Evolutionary conservation across 2,113 vertebrate species (phyloP).

Genomic region (Pantherophis guttatus): DNA sequence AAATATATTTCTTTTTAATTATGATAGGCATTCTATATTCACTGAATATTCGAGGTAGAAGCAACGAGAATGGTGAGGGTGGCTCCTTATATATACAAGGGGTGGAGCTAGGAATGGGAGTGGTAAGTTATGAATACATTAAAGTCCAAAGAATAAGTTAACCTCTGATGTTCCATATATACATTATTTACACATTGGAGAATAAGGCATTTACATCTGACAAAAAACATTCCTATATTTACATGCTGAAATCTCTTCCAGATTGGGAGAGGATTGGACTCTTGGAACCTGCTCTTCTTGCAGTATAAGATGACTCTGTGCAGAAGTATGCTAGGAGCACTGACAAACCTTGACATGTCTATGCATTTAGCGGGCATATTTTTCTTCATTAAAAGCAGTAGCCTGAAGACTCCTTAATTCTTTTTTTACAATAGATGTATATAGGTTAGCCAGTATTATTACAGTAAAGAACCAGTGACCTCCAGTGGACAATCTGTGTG

Average conservation of each 20-base stretch:
- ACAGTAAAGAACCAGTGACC: slow-evolving; percentile 16
- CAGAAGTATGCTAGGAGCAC: background rate
- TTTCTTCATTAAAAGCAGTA: background rate
- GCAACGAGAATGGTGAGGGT: too few relatives aligned
- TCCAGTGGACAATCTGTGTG: slow-evolving; percentile 1
- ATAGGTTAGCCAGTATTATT: background rate
- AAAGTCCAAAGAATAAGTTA: too few relatives aligned
- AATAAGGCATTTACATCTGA: too few relatives aligned
- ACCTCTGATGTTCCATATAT: too few relatives aligned
- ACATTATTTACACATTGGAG: too few relatives aligned
- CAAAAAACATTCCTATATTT: background rate
- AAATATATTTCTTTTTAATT: too few relatives aligned
- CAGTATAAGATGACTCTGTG: background rate
- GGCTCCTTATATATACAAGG: too few relatives aligned
- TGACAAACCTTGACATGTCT: background rate
- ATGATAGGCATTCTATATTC: too few relatives aligned
- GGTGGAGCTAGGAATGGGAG: too few relatives aligned
- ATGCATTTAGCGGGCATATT: background rate
- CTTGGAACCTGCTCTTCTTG: background rate
- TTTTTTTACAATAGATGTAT: background rate
- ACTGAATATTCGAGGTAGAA: too few relatives aligned
- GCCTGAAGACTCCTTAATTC: background rate
- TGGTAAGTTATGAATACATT: too few relatives aligned
- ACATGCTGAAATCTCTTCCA: background rate
- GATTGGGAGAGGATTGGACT: background rate